Percentiles rank a stretch among this genome's conserved stretches.
phyloP scores from a whole-genome alignment of 2,797 vertebrate species.

The Brachyrhaphis roseni region DNA sequence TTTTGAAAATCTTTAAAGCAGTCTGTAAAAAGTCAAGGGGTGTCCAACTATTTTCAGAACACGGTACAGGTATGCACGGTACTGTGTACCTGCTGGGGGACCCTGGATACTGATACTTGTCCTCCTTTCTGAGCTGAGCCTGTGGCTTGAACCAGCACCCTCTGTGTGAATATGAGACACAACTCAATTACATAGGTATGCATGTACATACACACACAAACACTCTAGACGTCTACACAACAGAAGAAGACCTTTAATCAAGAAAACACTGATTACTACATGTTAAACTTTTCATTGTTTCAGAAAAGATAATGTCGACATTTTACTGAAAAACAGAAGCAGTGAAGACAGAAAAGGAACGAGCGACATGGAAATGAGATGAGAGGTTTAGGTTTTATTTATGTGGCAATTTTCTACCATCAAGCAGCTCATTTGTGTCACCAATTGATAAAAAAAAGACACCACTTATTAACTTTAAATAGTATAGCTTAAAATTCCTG shows the following conservation, averaged over 20 bases:
- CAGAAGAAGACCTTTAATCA: conserved; percentile 3
- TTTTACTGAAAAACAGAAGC: neutral
- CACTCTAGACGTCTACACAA: conserved; percentile 48
- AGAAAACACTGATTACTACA: neutral
- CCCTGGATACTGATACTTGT: conserved; percentile 89
- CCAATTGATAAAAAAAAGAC: conserved; percentile 14
- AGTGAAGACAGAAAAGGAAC: neutral
- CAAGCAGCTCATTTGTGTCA: neutral
- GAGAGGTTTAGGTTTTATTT: neutral
- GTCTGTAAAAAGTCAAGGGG: conserved; percentile 27
- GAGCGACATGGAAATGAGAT: neutral
- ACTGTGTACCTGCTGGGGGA: conserved; percentile 92
- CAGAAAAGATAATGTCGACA: neutral
- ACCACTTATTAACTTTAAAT: neutral
- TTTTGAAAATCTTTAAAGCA: neutral
- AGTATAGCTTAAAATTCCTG: neutral
- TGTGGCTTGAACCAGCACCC: conserved; percentile 92
- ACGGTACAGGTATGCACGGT: conserved; percentile 65
- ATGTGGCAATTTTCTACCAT: neutral
- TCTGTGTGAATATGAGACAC: conserved; percentile 84
- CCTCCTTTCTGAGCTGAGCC: conserved; percentile 92
- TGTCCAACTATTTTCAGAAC: conserved; percentile 58
- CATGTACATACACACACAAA: conserved; percentile 39
- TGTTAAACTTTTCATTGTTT: neutral
- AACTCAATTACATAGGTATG: conserved; percentile 67